phyloP scores from a whole-genome alignment of 2,797 vertebrate species.

The Pangasius sanitwongsei region DNA sequence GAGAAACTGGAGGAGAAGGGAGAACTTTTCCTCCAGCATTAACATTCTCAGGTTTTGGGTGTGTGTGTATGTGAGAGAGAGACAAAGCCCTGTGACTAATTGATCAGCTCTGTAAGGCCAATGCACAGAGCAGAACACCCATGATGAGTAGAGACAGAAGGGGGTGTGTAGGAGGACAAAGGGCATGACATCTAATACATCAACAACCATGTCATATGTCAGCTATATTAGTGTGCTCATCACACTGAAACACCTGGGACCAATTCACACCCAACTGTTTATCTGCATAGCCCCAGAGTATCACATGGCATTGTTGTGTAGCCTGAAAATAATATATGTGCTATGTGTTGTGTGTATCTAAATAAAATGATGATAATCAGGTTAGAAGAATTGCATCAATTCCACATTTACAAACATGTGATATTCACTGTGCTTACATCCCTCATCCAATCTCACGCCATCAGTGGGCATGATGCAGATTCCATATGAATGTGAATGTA shows the following conservation, averaged over 20 bases:
- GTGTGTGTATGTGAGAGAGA: conserved; percentile 2
- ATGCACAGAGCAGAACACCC: conserved; percentile 32
- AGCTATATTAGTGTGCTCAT: neutral
- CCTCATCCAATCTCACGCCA: neutral
- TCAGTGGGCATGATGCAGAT: neutral
- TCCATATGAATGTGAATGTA: neutral
- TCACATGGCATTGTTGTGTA: neutral
- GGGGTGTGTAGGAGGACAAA: conserved; percentile 26
- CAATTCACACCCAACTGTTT: conserved; percentile 2
- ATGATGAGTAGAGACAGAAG: conserved; percentile 38
- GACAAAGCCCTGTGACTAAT: neutral
- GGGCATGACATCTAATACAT: conserved; percentile 42
- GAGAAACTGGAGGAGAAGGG: neutral
- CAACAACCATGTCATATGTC: conserved; percentile 36
- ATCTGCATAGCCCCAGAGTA: neutral
- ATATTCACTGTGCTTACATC: neutral
- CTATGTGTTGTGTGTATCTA: neutral
- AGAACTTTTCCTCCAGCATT: neutral
- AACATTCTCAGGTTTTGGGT: neutral
- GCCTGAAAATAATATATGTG: neutral
- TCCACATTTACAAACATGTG: neutral
- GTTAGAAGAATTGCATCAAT: neutral
- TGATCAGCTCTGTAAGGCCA: conserved; percentile 45
- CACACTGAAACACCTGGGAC: conserved; percentile 6
- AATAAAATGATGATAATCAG: neutral